These are phyloP conservation scores for Drosophila sturtevanti DNA, from an alignment of 1,140 invertebrate genomes.

Conservation along the genomic window DNA sequence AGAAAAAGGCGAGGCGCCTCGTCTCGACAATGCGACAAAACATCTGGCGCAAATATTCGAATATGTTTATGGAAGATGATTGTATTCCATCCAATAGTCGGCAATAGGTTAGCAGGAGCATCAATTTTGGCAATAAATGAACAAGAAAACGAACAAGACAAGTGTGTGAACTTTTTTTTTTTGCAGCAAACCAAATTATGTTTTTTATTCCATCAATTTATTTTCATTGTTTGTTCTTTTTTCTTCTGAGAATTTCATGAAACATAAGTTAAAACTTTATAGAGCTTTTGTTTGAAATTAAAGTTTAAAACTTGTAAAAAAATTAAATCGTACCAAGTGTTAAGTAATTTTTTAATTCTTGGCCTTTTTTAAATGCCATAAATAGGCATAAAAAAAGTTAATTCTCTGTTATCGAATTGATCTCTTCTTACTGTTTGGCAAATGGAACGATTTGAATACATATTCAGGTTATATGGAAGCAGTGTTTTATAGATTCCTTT, in stretches of 20 bases:
- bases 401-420: no score
- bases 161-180: background rate
- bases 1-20: background rate
- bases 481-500: constrained; percentile 24
- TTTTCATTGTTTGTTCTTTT: constrained; percentile 35
- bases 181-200: background rate
- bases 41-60: constrained; percentile 16
- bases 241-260: no score
- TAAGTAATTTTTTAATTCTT: no score
- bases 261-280: no score
- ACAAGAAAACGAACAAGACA: background rate
- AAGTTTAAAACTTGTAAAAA: no score
- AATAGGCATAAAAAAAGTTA: no score
- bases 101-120: background rate
- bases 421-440: background rate
- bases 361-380: no score
- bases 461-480: background rate
- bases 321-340: no score
- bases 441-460: background rate
- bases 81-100: background rate
- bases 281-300: no score
- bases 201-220: background rate
- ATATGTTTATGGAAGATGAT: constrained; percentile 16
- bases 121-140: constrained; percentile 1
- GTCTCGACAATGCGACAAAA: constrained; percentile 13